Base-by-base conservation (phyloP, 2,888 invertebrate species). In the Lissonota sp. region DNA sequence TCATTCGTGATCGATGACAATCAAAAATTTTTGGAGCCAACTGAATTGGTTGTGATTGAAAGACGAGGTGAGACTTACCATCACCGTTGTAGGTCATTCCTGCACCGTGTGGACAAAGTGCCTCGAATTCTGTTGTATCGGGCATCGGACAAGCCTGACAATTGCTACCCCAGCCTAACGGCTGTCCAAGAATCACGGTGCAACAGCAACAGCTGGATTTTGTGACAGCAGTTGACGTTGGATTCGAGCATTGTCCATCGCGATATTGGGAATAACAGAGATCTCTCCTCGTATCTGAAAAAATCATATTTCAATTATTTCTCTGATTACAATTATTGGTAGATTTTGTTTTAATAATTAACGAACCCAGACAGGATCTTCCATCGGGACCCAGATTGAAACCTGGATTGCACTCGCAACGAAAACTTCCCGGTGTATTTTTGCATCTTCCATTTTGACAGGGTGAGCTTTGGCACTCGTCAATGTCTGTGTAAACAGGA, bases 201-300 rank as follows among this genome's bases (percentile, higher is more conserved):
- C 96, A 96, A 90, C 98, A 98, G 90, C 98, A 98, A 86, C 97
- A 98, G 87, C 96, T 96, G 0, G 97, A 97, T 89, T 96, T 95
- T 0, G 97, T 97, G n/a, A 97, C 96, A 0, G 97, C 95, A 7
- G 94, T 94, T 3, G 95, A 94, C 0, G 96, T 96, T 0, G 97
- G 97, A 83, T 96, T 96, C 71, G 95, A 94, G 89, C 98, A 98
- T 78, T 96, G 95, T 0, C 96, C 97, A 83, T 96, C 96, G 88
- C 95, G 95, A 91, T 94, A 97, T 90, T 96, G 95, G 84, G 96
- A 95, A 92, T 97, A 97, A 92, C 98, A 98, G 67, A 97, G 93
- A 88, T 97, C 97, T 91, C 96, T 94, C 73, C 96, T 94, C n/a
- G 96, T 96, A 89, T 98, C 98, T 96, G 92, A 12, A 91, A 89